These are phyloP conservation scores for Bombus ignitus DNA, from an alignment of 1,140 invertebrate species.

Conservation along the genomic window DNA sequence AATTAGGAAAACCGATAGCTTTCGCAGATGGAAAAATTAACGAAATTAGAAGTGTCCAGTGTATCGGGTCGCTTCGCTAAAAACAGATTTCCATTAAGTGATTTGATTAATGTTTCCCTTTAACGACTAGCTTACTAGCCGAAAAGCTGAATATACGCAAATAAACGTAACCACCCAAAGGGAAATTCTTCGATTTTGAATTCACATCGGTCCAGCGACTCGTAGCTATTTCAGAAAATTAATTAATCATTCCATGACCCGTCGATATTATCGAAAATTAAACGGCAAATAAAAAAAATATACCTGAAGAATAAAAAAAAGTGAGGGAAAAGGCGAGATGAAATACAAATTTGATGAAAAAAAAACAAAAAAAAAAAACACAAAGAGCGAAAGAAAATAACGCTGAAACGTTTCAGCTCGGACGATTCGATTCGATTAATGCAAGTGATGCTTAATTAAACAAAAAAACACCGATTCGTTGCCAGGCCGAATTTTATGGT, in stretches of 20 bases:
- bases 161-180: not conserved
- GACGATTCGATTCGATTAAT: conserved; percentile 13
- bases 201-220: not conserved
- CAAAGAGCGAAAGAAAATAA: too few relatives aligned
- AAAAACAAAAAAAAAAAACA: too few relatives aligned
- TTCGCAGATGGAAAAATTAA: conserved; percentile 2
- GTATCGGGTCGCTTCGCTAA: not conserved
- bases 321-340: too few relatives aligned
- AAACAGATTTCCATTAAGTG: conserved; percentile 47
- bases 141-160: not conserved
- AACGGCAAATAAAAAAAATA: too few relatives aligned
- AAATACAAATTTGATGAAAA: not conserved
- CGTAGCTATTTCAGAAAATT: not conserved
- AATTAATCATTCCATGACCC: not conserved
- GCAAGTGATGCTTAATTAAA: conserved; percentile 5
- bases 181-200: not conserved
- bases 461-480: not conserved
- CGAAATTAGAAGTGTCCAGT: not conserved
- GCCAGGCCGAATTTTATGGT: not conserved
- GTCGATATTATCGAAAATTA: not conserved
- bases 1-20: conserved; percentile 7
- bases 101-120: conserved; percentile 44
- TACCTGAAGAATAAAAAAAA: not conserved
- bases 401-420: not conserved
- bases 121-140: not conserved